These are phyloP conservation scores for Drosophila tripunctata DNA, from an alignment of 2,888 invertebrate species.

Conservation along the genomic window DNA sequence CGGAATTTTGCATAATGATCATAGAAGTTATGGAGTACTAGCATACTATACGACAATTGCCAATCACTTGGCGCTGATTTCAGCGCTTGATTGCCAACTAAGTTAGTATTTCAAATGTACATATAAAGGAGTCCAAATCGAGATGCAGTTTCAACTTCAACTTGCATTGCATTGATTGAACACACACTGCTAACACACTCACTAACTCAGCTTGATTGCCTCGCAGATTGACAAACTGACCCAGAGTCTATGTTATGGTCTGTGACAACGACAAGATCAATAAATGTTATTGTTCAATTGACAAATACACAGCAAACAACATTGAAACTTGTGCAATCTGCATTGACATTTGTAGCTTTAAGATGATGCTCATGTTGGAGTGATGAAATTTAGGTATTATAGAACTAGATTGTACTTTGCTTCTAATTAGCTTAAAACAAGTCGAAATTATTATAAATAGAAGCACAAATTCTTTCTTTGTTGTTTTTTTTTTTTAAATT, in stretches of 20 bases:
- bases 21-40: conserved; percentile 34
- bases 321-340: conserved; percentile 11
- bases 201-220: conserved; percentile 41
- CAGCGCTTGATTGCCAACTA: conserved; percentile 58
- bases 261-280: conserved; percentile 57
- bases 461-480: too few species aligned
- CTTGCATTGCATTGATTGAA: conserved; percentile 36
- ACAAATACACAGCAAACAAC: conserved; percentile 1
- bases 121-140: conserved; percentile 5
- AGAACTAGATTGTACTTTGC: not conserved
- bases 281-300: conserved; percentile 46
- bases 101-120: conserved; percentile 70
- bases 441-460: too few species aligned
- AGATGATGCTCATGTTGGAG: not conserved
- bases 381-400: not conserved
- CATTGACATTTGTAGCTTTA: conserved; percentile 1
- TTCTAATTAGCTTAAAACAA: too few species aligned
- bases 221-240: conserved; percentile 55
- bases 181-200: conserved; percentile 56
- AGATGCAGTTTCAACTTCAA: not conserved
- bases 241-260: conserved; percentile 48
- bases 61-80: conserved; percentile 51
- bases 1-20: conserved; percentile 46
- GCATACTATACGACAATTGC: conserved; percentile 33
- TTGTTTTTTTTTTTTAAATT: too few species aligned